These are phyloP conservation scores for Acridotheres tristis DNA, from an alignment of 2,797 vertebrate genomes.

Conservation along the genomic window DNA sequence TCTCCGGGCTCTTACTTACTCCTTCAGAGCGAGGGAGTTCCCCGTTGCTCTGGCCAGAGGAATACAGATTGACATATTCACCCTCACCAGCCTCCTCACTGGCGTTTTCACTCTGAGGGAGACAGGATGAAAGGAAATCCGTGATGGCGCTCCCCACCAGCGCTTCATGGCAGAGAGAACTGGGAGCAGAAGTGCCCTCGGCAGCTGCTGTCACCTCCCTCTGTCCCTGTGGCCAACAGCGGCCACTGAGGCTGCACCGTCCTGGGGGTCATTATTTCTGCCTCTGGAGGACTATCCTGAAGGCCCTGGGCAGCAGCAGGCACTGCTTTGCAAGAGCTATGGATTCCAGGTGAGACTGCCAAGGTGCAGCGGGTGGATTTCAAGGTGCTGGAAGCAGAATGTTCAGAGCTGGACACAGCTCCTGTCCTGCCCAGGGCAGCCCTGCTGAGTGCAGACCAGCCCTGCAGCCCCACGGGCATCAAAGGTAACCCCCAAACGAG, in stretches of 20 bases:
- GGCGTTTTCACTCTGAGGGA: constrained; percentile 90
- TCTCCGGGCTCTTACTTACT: constrained; percentile 84
- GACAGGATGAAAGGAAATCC: constrained; percentile 77
- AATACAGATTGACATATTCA: constrained; percentile 96
- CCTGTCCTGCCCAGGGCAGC: neutral
- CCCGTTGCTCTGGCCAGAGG: constrained; percentile 91
- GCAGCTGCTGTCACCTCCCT: neutral
- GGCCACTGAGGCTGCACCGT: neutral
- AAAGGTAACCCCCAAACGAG: neutral
- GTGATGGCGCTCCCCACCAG: neutral
- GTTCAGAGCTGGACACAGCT: neutral
- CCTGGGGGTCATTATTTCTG: neutral
- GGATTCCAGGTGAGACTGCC: neutral
- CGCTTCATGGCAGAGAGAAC: neutral
- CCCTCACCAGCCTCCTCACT: constrained; percentile 91
- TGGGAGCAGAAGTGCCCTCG: neutral
- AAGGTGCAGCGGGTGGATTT: neutral
- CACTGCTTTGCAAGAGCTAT: neutral
- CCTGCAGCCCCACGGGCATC: neutral
- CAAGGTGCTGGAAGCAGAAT: neutral
- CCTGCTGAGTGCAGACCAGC: neutral
- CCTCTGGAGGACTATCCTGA: neutral
- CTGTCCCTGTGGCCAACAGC: neutral
- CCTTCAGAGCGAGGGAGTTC: constrained; percentile 87
- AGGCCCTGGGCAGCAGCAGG: neutral